phyloP scores from a whole-genome alignment of 2,113 vertebrate genomes.

The cat (Felis catus) region F.catus_Fca126_mat1.0 CM031424.1:51646001-51646500 shows the following conservation, averaged over 20 bases:
- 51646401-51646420: constrained; percentile 75
- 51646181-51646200: not conserved
- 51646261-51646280: not conserved
- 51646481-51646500: constrained; percentile 83
- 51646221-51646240: not conserved
- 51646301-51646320: constrained; percentile 58
- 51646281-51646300: not conserved
- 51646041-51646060: not conserved
- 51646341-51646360: constrained; percentile 69
- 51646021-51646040: not conserved
- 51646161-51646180: not conserved
- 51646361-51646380: constrained; percentile 39
- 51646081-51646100: not conserved
- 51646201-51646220: not conserved
- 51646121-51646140: not conserved
- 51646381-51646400: constrained; percentile 70
- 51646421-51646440: constrained; percentile 79
- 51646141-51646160: not conserved
- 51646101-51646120: not conserved
- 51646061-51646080: not conserved
- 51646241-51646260: not conserved
- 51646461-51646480: constrained; percentile 82
- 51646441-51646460: constrained; percentile 77
- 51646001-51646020: not conserved
- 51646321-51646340: constrained; percentile 79